phyloP scores from a whole-genome alignment of 92 coral and sea anemone species.

The Palythoa heliodiscus region DNA sequence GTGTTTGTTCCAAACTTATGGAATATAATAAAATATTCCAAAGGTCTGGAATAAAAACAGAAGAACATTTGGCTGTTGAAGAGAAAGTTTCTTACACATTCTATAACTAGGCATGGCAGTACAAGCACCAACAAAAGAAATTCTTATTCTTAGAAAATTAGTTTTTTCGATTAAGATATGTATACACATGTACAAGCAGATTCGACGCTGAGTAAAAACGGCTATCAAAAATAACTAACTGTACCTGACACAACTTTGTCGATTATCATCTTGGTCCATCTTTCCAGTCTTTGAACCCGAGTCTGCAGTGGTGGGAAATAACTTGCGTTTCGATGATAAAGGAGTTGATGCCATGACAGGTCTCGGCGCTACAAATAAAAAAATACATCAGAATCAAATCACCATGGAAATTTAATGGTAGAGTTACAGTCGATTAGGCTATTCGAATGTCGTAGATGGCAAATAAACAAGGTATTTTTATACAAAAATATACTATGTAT shows the following conservation, averaged over 20 bases:
- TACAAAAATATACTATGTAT: too few species aligned
- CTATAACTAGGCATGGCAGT: too few species aligned
- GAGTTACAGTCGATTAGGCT: slow-evolving; percentile 11
- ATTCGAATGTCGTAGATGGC: slow-evolving; percentile 1
- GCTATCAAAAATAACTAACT: background rate
- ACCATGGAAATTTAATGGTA: background rate
- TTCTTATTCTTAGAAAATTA: background rate
- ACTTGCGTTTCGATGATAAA: too few species aligned
- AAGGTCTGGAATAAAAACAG: too few species aligned
- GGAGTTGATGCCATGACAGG: background rate
- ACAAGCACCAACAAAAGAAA: background rate
- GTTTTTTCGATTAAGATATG: background rate
- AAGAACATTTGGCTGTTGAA: background rate
- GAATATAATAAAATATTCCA: too few species aligned
- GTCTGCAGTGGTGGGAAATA: slow-evolving; percentile 25
- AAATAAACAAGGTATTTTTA: background rate
- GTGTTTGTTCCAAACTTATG: too few species aligned
- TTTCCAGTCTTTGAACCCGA: slow-evolving; percentile 6
- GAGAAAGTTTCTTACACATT: too few species aligned
- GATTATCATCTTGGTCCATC: background rate
- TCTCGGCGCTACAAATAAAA: slow-evolving; percentile 24
- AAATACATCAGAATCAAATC: background rate
- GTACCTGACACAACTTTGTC: background rate
- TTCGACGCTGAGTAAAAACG: background rate
- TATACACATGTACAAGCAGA: background rate